phyloP scores from a whole-genome alignment of 2,797 vertebrate genomes.

The Pseudochaenichthys georgianus region DNA sequence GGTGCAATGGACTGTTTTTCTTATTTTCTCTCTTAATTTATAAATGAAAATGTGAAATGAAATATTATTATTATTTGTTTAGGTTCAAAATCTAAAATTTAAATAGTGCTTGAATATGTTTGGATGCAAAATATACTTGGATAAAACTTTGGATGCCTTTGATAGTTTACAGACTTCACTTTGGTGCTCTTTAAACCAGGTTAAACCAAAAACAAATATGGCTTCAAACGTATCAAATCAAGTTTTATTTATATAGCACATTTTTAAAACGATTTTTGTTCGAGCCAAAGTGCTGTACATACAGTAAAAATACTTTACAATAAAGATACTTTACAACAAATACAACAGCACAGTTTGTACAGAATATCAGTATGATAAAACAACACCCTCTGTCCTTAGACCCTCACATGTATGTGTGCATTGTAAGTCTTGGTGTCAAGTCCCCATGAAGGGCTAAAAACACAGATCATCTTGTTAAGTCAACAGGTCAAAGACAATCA shows the following conservation, averaged over 20 bases:
- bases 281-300: too few species aligned
- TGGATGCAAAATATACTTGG: neutral
- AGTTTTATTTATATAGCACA: too few species aligned
- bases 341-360: too few species aligned
- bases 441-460: conserved; percentile 10
- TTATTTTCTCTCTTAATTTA: neutral
- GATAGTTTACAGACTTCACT: neutral
- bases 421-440: neutral
- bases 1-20: neutral
- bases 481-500: conserved; percentile 37
- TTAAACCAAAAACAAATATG: neutral
- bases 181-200: neutral
- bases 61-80: conserved; percentile 15
- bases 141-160: neutral
- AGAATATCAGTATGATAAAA: too few species aligned
- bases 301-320: too few species aligned
- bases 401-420: neutral
- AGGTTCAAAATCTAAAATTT: neutral
- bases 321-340: too few species aligned
- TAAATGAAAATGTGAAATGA: neutral
- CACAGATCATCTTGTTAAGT: conserved; percentile 22
- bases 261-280: too few species aligned
- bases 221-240: neutral
- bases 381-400: too few species aligned
- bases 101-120: conserved; percentile 7